Evolutionary conservation across 2,113 vertebrate genomes (phyloP).

Genomic region (Cathartes aura): DNA sequence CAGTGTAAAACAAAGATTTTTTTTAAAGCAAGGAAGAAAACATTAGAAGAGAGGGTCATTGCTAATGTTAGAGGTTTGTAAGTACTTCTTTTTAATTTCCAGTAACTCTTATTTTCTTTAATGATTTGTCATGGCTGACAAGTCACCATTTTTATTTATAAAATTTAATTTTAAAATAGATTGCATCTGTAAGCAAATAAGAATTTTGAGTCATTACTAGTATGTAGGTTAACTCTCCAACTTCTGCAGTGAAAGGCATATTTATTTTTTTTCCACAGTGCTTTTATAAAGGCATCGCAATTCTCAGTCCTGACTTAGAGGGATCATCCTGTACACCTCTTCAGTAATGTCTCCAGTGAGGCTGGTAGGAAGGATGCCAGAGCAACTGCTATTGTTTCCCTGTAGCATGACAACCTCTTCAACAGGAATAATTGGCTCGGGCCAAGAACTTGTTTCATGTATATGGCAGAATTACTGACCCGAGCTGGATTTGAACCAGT

Average conservation of each 20-base stretch:
- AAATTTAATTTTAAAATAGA: neutral
- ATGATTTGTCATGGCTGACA: neutral
- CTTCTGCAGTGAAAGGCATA: neutral
- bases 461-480: conserved; percentile 32
- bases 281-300: neutral
- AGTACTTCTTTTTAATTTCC: neutral
- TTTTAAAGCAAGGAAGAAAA: neutral
- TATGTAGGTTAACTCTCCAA: neutral
- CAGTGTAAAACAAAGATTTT: neutral
- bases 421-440: neutral
- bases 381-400: neutral
- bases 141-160: neutral
- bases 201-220: neutral
- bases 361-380: neutral
- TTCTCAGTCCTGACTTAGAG: neutral
- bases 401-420: conserved; percentile 6
- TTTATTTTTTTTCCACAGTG: neutral
- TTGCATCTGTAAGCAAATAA: neutral
- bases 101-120: neutral
- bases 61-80: neutral
- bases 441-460: neutral
- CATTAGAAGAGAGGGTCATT: neutral
- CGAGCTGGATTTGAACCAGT: conserved; percentile 27
- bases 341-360: neutral
- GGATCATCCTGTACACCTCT: neutral